Base-by-base conservation (phyloP, 2,888 invertebrate species). In the Digitonthophagus gazella region DNA sequence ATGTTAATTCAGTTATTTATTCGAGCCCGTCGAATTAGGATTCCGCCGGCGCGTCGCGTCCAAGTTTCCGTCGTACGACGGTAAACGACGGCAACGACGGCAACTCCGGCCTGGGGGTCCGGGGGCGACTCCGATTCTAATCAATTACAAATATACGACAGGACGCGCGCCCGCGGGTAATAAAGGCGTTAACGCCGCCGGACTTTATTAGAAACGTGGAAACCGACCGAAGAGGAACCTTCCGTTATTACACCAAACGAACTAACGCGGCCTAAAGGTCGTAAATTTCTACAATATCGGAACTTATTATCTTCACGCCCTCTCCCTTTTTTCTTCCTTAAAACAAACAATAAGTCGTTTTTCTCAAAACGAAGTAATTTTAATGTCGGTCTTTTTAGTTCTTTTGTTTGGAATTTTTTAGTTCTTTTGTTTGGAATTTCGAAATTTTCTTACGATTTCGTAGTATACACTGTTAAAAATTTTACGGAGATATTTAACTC, bases 1-100 rank as follows among this genome's bases (percentile, higher is more conserved):
- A 61, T 61, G 61, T 61, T 61, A 61, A 61, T 61, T 61, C 18
- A 20, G 61, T 18, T 61, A 61, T 61, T 61, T 61, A 61, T 61
- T 61, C 61, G 20, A 16, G 18, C 20, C 20, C 20, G 61, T 44
- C 61, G 61, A 18, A 61, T 61, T 61, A 61, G 20, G 20, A 61
- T 61, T 61, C 61, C 19, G 61, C n/a, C n/a, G 20, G 61, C 61
- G 19, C 20, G 5, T 20, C 61, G 18, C 20, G 61, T 44, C 28
- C 28, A 44, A 44, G 28, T 44, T 44, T 44, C 28, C 28, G 28
- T 44, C 28, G 28, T 44, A 11, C 28, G 28, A 44, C 28, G 28
- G 28, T 44, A 44, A 44, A 44, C 28, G 28, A 44, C 28, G 28
- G 28, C 28, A 44, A 44, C 28, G 6, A 6, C 28, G 28, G n/a